phyloP scores from a whole-genome alignment of 2,797 vertebrate species.

The Neostethus bicornis region DNA sequence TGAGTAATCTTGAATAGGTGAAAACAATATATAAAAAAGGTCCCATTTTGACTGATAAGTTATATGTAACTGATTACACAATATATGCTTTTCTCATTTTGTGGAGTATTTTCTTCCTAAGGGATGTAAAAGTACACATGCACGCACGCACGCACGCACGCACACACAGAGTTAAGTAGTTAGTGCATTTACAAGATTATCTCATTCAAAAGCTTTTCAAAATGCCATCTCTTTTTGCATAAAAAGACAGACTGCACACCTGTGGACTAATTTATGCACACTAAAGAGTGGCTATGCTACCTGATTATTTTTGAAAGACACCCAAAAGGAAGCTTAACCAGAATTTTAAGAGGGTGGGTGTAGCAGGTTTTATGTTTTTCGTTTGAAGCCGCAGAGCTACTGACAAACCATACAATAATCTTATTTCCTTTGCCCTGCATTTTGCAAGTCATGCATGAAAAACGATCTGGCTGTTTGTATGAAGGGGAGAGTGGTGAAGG shows the following conservation, averaged over 20 bases:
- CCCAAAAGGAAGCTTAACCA: slow-evolving; percentile 51
- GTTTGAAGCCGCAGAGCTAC: slow-evolving; percentile 15
- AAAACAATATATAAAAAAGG: too few relatives aligned
- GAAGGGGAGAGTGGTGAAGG: neutral
- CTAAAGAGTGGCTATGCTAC: slow-evolving; percentile 46
- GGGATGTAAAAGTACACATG: slow-evolving; percentile 9
- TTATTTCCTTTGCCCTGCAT: slow-evolving; percentile 17
- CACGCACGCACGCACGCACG: slow-evolving; percentile 8
- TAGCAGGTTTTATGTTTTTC: slow-evolving; percentile 19
- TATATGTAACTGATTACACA: too few relatives aligned
- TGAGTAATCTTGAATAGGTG: slow-evolving; percentile 85
- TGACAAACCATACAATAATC: slow-evolving; percentile 32
- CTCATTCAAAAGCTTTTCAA: slow-evolving; percentile 56
- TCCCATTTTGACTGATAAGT: too few relatives aligned
- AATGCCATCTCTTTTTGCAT: slow-evolving; percentile 53
- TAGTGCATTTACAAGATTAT: slow-evolving; percentile 48
- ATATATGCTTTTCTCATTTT: too few relatives aligned
- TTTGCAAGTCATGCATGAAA: slow-evolving; percentile 27
- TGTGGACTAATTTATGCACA: slow-evolving; percentile 65
- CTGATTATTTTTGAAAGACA: slow-evolving; percentile 62
- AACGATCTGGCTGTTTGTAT: slow-evolving; percentile 23
- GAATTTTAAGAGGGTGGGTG: slow-evolving; percentile 48
- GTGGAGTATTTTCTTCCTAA: slow-evolving; percentile 11
- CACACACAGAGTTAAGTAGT: neutral
- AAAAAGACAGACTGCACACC: slow-evolving; percentile 53